A percentile compares a stretch with the other conserved stretches of the same genome.
Evolutionary conservation across 2,113 vertebrate species (phyloP).

Genomic region (Numenius arquata): DNA sequence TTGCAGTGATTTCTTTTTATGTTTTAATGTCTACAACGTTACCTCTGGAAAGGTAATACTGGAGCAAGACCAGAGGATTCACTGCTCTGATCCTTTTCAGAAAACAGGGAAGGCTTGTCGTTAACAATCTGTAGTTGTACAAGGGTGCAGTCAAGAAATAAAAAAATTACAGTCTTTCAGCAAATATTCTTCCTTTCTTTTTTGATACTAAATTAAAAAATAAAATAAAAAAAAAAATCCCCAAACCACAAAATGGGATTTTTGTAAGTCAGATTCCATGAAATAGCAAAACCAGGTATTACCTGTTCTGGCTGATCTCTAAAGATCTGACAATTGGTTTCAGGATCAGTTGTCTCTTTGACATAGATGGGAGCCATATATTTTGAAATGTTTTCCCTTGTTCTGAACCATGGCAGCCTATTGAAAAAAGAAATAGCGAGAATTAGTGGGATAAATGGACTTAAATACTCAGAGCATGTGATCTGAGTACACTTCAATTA

Average conservation of each 20-base stretch:
- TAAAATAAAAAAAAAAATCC: background rate
- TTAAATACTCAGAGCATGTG: background rate
- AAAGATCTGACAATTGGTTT: background rate
- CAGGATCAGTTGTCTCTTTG: background rate
- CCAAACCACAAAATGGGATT: background rate
- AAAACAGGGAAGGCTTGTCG: background rate
- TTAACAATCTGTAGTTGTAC: background rate
- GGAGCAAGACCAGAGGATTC: background rate
- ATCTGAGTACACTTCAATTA: background rate
- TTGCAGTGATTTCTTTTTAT: background rate
- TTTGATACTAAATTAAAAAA: background rate
- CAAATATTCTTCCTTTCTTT: background rate
- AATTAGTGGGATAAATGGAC: background rate
- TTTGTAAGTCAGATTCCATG: background rate
- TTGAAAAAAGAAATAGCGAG: background rate
- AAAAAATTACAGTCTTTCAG: background rate
- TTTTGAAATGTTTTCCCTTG: background rate
- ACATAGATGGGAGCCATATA: background rate
- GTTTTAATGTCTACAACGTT: background rate
- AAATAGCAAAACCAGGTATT: background rate
- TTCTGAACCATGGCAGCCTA: background rate
- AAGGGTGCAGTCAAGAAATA: background rate
- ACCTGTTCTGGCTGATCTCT: background rate
- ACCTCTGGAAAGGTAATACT: background rate
- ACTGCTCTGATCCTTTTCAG: background rate